phyloP scores from a whole-genome alignment of 2,797 vertebrate species.

The Onychomys leucogaster region DNA sequence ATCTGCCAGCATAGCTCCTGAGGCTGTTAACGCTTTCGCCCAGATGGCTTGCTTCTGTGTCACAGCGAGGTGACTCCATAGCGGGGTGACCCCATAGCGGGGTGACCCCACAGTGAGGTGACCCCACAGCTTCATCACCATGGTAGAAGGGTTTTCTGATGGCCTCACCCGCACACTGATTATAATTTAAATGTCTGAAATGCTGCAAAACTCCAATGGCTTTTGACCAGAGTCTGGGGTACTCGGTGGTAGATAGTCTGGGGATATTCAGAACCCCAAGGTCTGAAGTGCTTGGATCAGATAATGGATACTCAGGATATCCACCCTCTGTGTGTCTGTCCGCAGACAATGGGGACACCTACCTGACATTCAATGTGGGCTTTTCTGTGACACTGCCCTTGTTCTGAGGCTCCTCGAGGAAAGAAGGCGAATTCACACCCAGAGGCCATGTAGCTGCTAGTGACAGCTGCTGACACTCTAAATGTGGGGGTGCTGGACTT shows the following conservation, averaged over 20 bases:
- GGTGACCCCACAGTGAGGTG: neutral
- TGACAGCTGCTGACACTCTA: neutral
- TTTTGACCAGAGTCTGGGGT: neutral
- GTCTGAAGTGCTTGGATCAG: no score
- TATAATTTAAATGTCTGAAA: neutral
- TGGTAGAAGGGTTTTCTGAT: neutral
- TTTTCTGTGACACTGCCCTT: neutral
- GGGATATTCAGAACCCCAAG: neutral
- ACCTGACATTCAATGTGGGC: neutral
- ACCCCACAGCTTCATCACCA: neutral
- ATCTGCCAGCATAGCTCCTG: neutral
- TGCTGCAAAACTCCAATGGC: neutral
- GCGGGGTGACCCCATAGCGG: neutral
- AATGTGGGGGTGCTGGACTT: no score
- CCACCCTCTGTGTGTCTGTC: neutral
- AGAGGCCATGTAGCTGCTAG: neutral
- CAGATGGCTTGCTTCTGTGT: neutral
- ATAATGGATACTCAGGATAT: no score
- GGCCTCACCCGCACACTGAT: no score
- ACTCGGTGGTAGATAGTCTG: neutral
- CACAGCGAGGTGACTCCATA: neutral
- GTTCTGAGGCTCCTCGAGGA: rapidly evolving
- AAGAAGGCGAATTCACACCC: neutral
- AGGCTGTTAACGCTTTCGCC: neutral
- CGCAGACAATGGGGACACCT: neutral